Evolutionary conservation across 2,888 invertebrate genomes (phyloP).

Genomic region (Panorpa germanica): DNA sequence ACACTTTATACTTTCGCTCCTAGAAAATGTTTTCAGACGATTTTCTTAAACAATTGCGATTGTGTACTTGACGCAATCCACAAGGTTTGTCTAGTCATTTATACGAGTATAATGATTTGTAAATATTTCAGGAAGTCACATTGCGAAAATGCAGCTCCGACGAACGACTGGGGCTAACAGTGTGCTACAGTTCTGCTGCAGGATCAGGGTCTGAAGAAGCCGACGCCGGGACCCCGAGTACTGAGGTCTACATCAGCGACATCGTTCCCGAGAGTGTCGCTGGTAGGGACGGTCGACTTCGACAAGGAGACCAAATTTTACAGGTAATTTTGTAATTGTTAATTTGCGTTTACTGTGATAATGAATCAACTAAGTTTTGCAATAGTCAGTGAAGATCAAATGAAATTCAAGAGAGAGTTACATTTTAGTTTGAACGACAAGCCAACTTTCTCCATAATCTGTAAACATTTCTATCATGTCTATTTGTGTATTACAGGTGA

Average conservation of each 20-base stretch:
- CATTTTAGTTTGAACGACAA: no score
- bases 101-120: no score
- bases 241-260: slow-evolving; percentile 50
- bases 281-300: slow-evolving; percentile 34
- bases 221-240: slow-evolving; percentile 24
- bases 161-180: slow-evolving; percentile 44
- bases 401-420: no score
- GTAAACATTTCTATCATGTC: slow-evolving; percentile 6
- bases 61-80: no score
- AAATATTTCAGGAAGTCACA: slow-evolving; percentile 37
- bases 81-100: no score
- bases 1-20: no score
- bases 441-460: slow-evolving; percentile 3
- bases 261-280: slow-evolving; percentile 38
- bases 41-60: no score
- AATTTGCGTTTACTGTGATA: no score
- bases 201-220: slow-evolving; percentile 30
- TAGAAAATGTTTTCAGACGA: no score
- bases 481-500: slow-evolving; percentile 22
- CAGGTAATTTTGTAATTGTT: slow-evolving; percentile 24
- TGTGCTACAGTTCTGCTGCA: slow-evolving; percentile 41
- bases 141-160: slow-evolving; percentile 33
- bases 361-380: no score
- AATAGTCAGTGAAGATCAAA: no score
- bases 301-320: slow-evolving; percentile 41